Percentiles rank a stretch among this genome's conserved stretches.
Conservation (phyloP, 1,140 invertebrate species). For the Drosophila azteca region DNA sequence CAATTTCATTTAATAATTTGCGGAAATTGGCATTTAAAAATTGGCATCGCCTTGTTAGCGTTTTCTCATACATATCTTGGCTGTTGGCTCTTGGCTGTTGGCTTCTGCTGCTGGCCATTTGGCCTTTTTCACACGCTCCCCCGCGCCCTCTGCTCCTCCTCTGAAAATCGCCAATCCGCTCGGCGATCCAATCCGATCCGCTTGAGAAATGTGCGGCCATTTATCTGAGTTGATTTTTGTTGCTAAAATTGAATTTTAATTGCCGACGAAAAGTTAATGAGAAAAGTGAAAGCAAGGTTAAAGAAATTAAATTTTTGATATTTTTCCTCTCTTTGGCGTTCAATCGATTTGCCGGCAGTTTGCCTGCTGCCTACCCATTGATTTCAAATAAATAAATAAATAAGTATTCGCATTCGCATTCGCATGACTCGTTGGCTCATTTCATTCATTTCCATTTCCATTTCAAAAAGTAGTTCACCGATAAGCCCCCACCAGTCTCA, state of each 20-base stretch:
- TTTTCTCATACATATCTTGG: conserved; percentile 20
- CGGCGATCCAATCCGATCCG: conserved; percentile 6
- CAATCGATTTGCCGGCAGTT: conserved; percentile 64
- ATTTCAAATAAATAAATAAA: conserved; percentile 10
- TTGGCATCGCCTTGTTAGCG: conserved; percentile 72
- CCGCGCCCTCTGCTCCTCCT: conserved; percentile 14
- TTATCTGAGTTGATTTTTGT: conserved; percentile 58
- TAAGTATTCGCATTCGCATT: conserved; percentile 37
- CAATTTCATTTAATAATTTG: conserved; percentile 82
- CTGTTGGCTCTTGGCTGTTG: conserved; percentile 3
- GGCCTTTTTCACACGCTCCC: conserved; percentile 76
- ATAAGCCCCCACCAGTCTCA: conserved; percentile 42
- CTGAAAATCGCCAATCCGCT: no score
- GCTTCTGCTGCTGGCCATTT: conserved; percentile 39
- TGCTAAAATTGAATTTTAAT: conserved; percentile 79
- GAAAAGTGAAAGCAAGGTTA: conserved; percentile 82
- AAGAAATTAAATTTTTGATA: conserved; percentile 71
- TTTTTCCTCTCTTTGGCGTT: conserved; percentile 41
- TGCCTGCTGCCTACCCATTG: conserved; percentile 44
- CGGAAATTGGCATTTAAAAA: conserved; percentile 82
- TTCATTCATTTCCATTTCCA: conserved; percentile 58
- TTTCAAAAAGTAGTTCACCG: conserved; percentile 72
- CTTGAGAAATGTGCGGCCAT: conserved; percentile 66
- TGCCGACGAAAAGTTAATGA: conserved; percentile 81
- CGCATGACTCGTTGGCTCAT: conserved; percentile 47